phyloP scores from a whole-genome alignment of 1,140 invertebrate genomes.

The Araneus ventricosus region DNA sequence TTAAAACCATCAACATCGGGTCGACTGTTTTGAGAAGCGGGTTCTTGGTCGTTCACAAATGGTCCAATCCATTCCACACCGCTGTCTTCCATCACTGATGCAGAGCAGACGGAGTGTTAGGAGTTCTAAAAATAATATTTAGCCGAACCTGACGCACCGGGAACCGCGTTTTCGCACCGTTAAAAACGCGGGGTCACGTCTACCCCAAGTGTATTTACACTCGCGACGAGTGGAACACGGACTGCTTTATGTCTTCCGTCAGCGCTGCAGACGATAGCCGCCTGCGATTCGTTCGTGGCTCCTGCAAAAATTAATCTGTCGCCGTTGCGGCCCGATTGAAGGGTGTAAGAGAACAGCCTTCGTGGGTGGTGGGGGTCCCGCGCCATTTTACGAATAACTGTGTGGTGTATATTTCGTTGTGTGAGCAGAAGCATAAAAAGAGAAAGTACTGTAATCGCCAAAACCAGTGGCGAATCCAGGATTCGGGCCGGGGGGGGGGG shows the following conservation, averaged over 20 bases:
- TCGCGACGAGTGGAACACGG: not conserved
- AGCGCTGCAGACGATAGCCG: not conserved
- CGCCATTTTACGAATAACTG: not conserved
- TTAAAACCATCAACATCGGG: too few species aligned
- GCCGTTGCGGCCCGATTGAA: not conserved
- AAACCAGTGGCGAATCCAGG: too few species aligned
- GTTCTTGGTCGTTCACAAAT: too few species aligned
- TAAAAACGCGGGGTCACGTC: not conserved
- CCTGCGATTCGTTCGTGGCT: not conserved
- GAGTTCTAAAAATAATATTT: constrained; percentile 27
- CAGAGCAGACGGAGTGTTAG: not conserved
- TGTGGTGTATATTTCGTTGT: not conserved
- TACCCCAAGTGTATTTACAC: constrained; percentile 15
- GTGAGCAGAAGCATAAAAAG: not conserved
- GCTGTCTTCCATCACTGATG: not conserved
- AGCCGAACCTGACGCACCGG: constrained; percentile 11
- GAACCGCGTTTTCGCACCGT: not conserved
- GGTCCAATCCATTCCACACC: not conserved
- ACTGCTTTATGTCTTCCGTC: constrained; percentile 11
- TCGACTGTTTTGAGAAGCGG: too few species aligned
- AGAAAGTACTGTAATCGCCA: not conserved
- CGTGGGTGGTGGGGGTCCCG: not conserved
- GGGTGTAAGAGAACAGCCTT: not conserved
- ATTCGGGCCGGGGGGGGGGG: too few species aligned
- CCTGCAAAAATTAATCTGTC: constrained; percentile 1